Evolutionary conservation across 2,113 vertebrate genomes (phyloP).

Genomic region (Struthio camelus): DNA sequence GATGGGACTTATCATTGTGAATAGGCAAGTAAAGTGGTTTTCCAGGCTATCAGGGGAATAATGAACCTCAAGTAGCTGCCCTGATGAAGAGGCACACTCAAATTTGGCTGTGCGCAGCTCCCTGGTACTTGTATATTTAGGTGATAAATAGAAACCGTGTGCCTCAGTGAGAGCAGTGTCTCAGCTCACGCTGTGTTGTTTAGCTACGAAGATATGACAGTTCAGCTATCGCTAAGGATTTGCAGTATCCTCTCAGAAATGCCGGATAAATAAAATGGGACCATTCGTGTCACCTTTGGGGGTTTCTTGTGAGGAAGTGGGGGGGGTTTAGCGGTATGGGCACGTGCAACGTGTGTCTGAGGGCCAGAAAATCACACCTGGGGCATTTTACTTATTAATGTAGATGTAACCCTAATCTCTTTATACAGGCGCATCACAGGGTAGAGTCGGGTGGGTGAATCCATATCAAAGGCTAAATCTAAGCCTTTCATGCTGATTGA

Average conservation of each 20-base stretch:
- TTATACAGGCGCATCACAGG: not conserved
- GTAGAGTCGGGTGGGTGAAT: not conserved
- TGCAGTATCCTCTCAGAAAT: not conserved
- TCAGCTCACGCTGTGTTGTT: not conserved
- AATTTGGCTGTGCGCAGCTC: not conserved
- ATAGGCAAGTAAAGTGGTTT: not conserved
- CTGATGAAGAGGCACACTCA: not conserved
- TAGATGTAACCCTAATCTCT: not conserved
- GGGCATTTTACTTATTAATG: not conserved
- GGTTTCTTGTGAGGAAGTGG: accelerated
- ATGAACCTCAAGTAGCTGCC: not conserved
- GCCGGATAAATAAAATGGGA: not conserved
- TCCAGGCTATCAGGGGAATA: not conserved
- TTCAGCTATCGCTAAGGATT: not conserved
- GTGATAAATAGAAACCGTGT: not conserved
- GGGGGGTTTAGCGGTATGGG: not conserved
- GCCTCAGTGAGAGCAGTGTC: not conserved
- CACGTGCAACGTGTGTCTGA: not conserved
- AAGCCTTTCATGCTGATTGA: not conserved
- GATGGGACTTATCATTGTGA: not conserved
- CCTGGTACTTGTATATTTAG: not conserved
- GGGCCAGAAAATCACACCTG: not conserved
- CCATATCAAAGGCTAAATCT: not conserved
- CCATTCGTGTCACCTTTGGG: accelerated
- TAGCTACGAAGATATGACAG: not conserved